Evolutionary conservation across 2,888 invertebrate species (phyloP).

Genomic region (Tetheella fluctuosa): DNA sequence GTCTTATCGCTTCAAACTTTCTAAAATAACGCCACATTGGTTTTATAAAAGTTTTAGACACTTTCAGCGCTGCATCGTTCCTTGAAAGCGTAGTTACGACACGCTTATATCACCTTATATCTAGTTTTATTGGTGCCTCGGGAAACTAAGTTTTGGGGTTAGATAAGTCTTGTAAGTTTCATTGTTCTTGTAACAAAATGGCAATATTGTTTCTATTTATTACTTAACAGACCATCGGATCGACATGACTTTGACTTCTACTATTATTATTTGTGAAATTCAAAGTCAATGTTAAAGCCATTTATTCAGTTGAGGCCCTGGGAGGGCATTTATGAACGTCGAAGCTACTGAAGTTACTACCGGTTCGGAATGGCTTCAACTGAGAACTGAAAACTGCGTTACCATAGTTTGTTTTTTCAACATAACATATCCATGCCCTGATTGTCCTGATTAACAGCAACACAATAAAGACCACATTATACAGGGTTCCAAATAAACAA

Average conservation of each 20-base stretch:
- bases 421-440: neutral
- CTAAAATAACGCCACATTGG: conserved; percentile 2
- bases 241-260: too few relatives aligned
- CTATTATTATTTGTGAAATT: too few relatives aligned
- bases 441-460: neutral
- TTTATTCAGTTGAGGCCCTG: too few relatives aligned
- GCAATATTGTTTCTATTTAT: neutral
- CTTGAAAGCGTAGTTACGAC: conserved; percentile 1
- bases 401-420: neutral
- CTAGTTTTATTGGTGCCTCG: conserved; percentile 42
- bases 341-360: too few relatives aligned
- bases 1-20: conserved; percentile 5
- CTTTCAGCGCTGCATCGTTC: conserved; percentile 4
- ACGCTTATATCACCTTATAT: conserved; percentile 18
- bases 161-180: conserved; percentile 33
- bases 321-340: too few relatives aligned
- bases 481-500: conserved; percentile 1
- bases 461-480: neutral
- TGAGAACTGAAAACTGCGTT: neutral
- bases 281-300: too few relatives aligned
- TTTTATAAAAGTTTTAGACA: conserved; percentile 1
- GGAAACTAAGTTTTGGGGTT: conserved; percentile 37
- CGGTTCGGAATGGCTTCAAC: too few relatives aligned
- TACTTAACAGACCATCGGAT: too few relatives aligned
- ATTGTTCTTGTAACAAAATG: neutral